phyloP scores from a whole-genome alignment of 2,888 invertebrate genomes.

The Anticlea derivata region DNA sequence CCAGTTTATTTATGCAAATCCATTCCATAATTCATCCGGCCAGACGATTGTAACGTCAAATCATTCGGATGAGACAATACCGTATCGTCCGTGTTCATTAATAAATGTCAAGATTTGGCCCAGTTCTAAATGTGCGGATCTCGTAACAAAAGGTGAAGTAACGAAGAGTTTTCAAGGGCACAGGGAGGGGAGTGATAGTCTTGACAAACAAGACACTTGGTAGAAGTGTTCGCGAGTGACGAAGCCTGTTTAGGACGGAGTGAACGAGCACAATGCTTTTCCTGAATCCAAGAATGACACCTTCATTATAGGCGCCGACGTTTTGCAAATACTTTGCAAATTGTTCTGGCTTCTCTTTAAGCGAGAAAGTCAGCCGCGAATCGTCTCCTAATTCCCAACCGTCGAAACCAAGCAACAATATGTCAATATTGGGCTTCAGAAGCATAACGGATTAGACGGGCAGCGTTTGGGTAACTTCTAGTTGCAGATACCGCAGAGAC shows the following conservation, averaged over 20 bases:
- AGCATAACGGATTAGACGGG: too few species aligned
- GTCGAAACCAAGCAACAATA: slow-evolving; percentile 42
- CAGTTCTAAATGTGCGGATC: slow-evolving; percentile 37
- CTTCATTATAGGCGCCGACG: slow-evolving; percentile 71
- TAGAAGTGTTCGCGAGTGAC: slow-evolving; percentile 47
- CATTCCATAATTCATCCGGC: slow-evolving; percentile 47
- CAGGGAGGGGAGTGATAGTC: slow-evolving; percentile 29
- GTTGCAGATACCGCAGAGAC: too few species aligned
- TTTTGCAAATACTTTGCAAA: slow-evolving; percentile 63
- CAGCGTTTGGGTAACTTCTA: too few species aligned
- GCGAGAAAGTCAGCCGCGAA: slow-evolving; percentile 46
- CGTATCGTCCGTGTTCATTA: slow-evolving; percentile 51
- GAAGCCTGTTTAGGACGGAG: slow-evolving; percentile 46
- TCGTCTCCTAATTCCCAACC: slow-evolving; percentile 41
- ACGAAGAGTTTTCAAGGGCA: slow-evolving; percentile 42
- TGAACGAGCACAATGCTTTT: slow-evolving; percentile 60
- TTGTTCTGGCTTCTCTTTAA: slow-evolving; percentile 51
- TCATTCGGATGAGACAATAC: slow-evolving; percentile 52
- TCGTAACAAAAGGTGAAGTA: slow-evolving; percentile 49
- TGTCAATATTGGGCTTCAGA: slow-evolving; percentile 44
- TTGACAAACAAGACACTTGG: slow-evolving; percentile 45
- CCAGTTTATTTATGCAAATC: slow-evolving; percentile 54
- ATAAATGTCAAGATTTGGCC: slow-evolving; percentile 54
- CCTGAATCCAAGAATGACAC: slow-evolving; percentile 65
- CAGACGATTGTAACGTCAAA: slow-evolving; percentile 43